Evolutionary conservation across 2,113 vertebrate genomes (phyloP).

Genomic region (Sciurus niger): DNA sequence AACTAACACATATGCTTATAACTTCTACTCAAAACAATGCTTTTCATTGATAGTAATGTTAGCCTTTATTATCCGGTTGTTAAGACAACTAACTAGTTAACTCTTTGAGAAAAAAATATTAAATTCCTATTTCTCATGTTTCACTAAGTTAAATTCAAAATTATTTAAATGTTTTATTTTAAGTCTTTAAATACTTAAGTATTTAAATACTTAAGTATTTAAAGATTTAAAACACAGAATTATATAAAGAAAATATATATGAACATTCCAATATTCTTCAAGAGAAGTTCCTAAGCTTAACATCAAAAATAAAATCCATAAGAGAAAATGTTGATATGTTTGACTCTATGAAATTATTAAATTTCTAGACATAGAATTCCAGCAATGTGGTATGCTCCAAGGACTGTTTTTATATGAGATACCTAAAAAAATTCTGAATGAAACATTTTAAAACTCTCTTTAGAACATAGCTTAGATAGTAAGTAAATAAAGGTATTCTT

Average conservation of each 20-base stretch:
- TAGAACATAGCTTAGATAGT: background rate
- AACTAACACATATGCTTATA: constrained; percentile 23
- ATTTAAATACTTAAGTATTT: constrained; percentile 7
- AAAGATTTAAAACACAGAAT: constrained; percentile 42
- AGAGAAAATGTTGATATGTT: constrained; percentile 34
- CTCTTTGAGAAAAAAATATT: constrained; percentile 31
- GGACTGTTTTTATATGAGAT: background rate
- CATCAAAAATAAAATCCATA: constrained; percentile 22
- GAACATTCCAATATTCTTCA: constrained; percentile 38
- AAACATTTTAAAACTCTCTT: background rate
- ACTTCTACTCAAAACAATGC: constrained; percentile 20
- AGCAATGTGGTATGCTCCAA: background rate
- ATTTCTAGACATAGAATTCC: constrained; percentile 54
- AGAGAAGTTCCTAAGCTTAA: constrained; percentile 27
- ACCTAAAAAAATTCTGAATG: constrained; percentile 37
- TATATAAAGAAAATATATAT: constrained; percentile 8
- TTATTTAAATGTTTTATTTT: background rate
- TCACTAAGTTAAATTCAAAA: constrained; percentile 61
- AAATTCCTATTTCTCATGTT: constrained; percentile 21
- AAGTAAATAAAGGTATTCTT: constrained; percentile 57
- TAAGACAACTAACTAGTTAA: constrained; percentile 20
- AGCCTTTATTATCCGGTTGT: background rate
- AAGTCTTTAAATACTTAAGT: background rate
- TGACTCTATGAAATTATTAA: constrained; percentile 31
- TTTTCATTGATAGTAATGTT: constrained; percentile 33